Evolutionary conservation across 2,888 invertebrate genomes (phyloP).

Genomic region (Teinopalpus imperialis): DNA sequence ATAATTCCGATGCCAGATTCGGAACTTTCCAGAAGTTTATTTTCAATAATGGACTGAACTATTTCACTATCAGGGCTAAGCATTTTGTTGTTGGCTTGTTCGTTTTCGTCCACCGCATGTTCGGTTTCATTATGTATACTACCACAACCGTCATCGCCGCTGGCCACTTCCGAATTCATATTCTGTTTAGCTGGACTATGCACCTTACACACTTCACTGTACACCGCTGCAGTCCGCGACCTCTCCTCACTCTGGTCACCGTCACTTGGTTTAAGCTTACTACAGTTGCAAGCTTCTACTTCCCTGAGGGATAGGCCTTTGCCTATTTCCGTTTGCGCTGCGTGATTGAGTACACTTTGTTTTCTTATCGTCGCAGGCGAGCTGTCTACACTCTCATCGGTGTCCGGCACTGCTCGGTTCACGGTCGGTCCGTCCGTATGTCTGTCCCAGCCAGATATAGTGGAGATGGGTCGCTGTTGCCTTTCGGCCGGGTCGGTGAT

Average conservation of each 20-base stretch:
- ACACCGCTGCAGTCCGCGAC: constrained; percentile 69
- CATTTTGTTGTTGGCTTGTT: constrained; percentile 39
- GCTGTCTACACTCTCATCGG: constrained; percentile 45
- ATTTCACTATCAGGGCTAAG: constrained; percentile 50
- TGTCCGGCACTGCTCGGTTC: constrained; percentile 37
- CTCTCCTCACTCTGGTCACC: constrained; percentile 38
- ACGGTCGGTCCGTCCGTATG: constrained; percentile 50
- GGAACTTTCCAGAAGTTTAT: constrained; percentile 59
- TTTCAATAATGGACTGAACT: constrained; percentile 58
- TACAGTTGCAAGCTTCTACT: constrained; percentile 67
- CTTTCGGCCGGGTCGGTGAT: constrained; percentile 97
- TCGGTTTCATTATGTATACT: constrained; percentile 51
- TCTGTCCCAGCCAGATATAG: constrained; percentile 97
- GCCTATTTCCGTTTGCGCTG: constrained; percentile 74
- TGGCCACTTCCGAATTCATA: constrained; percentile 45
- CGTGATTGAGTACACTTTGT: constrained; percentile 62
- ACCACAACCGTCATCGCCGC: constrained; percentile 60
- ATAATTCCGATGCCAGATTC: constrained; percentile 66
- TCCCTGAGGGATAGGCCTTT: constrained; percentile 68
- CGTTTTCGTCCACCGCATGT: constrained; percentile 58
- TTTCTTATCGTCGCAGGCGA: constrained; percentile 45
- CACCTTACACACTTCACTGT: constrained; percentile 85
- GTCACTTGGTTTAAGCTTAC: constrained; percentile 36
- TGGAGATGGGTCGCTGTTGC: constrained; percentile 96
- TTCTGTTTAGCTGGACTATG: constrained; percentile 74